Conservation (phyloP, 2,888 invertebrate species). For the Zele albiditarsus region DNA sequence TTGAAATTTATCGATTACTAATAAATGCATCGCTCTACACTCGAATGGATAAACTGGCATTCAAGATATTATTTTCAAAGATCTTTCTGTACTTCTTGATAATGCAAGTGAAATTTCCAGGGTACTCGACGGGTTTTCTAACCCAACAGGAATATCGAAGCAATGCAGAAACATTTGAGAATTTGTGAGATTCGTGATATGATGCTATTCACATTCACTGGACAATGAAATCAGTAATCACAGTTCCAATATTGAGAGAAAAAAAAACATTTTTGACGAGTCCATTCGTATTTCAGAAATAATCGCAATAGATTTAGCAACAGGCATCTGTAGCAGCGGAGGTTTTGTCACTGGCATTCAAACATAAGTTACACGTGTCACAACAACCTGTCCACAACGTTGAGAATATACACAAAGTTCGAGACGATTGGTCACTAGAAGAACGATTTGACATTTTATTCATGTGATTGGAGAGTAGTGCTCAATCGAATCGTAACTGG, state of each 20-base stretch:
- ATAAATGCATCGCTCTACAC: not conserved
- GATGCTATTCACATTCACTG: not conserved
- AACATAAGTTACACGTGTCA: not conserved
- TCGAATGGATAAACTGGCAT: not conserved
- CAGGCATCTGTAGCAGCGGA: not conserved
- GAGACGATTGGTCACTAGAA: slow-evolving; percentile 9
- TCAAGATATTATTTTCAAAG: not conserved
- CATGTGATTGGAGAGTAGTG: not conserved
- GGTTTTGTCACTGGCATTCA: not conserved
- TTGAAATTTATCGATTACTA: not conserved
- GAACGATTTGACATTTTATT: not conserved
- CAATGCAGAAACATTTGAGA: too few relatives aligned
- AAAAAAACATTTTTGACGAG: not conserved
- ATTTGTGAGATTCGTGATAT: not conserved
- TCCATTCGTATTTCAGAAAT: not conserved
- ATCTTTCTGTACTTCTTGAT: slow-evolving; percentile 19
- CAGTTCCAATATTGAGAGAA: not conserved
- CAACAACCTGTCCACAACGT: not conserved
- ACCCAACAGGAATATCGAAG: too few relatives aligned
- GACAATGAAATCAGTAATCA: not conserved
- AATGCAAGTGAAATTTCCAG: not conserved
- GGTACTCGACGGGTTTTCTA: not conserved
- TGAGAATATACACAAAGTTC: not conserved
- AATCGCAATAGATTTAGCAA: not conserved
- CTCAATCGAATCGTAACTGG: too few relatives aligned